Evolutionary conservation across 2,888 invertebrate species (phyloP), one percentile per base, ranked within the genome.

Genomic region (Tillus elongatus): DNA sequence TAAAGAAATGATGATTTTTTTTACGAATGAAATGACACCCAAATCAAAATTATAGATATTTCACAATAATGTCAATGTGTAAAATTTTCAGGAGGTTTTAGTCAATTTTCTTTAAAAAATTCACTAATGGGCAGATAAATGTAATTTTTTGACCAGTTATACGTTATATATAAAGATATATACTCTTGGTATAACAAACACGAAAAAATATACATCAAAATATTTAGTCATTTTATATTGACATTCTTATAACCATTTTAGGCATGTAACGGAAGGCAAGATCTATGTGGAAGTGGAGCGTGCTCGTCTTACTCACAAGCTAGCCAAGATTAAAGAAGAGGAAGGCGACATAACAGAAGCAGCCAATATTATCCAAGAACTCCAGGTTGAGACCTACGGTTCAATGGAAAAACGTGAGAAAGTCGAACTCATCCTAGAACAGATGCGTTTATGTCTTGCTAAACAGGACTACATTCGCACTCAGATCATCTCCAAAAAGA

Each of bases 201-300:
- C n/a, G n/a, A n/a, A n/a, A n/a, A n/a, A n/a, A n/a, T n/a, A n/a
- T n/a, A n/a, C n/a, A n/a, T 8, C n/a, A 19, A n/a, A 19, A 8
- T 19, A 19, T 19, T 6, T 8, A n/a, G 24, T 8, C 24, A n/a
- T 19, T 19, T 19, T 19, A 19, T 19, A 29, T 9, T 29, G n/a
- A 4, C 4, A 9, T 11, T 29, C 30, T 8, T 33, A 33, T 30
- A 36, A 13, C 15, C 26, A 28, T 47, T 46, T 29, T 36, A 60
- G 63, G 36, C 65, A 66, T 55, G 96, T 98, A 2, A 97, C 97
- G 0, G 96, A 95, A 60, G 98, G 98, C 47, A 98, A 98, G 79
- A 98, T 99, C 47, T 99, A 99, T 63, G 98, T 99, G n/a, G 98
- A 98, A 74, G 95, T 96, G 4, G 98, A 99, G 66, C 74, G 98